Base-by-base conservation (phyloP, 2,113 vertebrate species). In the Polyodon spathula region DNA sequence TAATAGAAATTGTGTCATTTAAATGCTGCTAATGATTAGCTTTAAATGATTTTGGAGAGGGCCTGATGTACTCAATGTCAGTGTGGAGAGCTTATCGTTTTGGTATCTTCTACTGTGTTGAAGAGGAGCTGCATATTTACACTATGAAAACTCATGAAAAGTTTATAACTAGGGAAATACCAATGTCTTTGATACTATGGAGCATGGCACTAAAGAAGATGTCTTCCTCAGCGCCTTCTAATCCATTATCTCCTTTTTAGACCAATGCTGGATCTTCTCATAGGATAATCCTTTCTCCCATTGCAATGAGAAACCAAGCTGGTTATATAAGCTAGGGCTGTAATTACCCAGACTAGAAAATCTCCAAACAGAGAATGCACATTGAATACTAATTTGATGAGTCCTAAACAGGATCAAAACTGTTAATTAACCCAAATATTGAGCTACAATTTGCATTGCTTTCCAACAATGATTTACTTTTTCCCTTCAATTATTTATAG, bases 191-290 rank as follows among this genome's bases (percentile, higher is more conserved):
- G 81, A 86, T 86, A 80, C 76, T 82, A 70, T 62, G 67, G 69
- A 76, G 76, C 76, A 76, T 70, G 77, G 75, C 81, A 73, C 84
- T 77, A 78, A 78, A 77, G 82, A 78, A 86, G 80, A 85, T 83
- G 85, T 86, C 82, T 83, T 86, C 82, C 81, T 82, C 71, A 77
- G 79, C 83, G 81, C 81, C 74, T 69, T 67, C 77, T 85, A 81
- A 86, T 85, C 81, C 73, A 79, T 78, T 76, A 58, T 64, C 73
- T 80, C 80, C 81, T 71, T 80, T 81, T 79, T 82, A 72, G 79
- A 75, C 73, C 78, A 55, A 53, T 54, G 72, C 70, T 76, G 67
- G 79, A 78, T 67, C 74, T 80, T 80, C 81, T 72, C 68, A 77
- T 76, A 78, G 79, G 75, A 78, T 80, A 80, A 84, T 75, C 73